These are phyloP conservation scores for Zeugodacus cucurbitae DNA, from an alignment of 1,140 invertebrate species.

Conservation along the genomic window DNA sequence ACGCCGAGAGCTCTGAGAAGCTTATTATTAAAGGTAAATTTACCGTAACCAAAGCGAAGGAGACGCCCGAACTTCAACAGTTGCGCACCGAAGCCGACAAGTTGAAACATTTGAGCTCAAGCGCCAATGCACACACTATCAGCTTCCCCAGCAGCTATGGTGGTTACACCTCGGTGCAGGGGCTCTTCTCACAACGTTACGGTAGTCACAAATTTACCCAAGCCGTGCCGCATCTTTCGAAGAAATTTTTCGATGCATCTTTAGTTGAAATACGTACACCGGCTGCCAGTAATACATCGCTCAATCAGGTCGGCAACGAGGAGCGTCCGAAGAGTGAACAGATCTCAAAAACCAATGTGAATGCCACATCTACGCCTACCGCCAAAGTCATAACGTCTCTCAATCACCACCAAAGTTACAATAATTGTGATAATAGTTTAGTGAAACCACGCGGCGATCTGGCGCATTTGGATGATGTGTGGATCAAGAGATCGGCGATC, in stretches of 20 bases:
- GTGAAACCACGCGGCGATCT: slow-evolving; percentile 1
- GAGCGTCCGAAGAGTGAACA: neutral
- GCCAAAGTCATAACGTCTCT: neutral
- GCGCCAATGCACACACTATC: slow-evolving; percentile 72
- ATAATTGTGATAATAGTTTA: slow-evolving; percentile 54
- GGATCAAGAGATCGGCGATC: slow-evolving; percentile 51
- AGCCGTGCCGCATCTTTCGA: slow-evolving; percentile 73
- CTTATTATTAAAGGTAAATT: slow-evolving; percentile 60
- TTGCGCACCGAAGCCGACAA: slow-evolving; percentile 67
- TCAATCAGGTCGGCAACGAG: slow-evolving; percentile 64
- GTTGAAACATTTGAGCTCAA: slow-evolving; percentile 57
- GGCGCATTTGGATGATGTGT: slow-evolving; percentile 56
- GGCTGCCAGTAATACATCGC: slow-evolving; percentile 73
- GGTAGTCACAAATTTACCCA: slow-evolving; percentile 55
- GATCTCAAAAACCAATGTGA: neutral
- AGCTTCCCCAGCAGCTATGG: slow-evolving; percentile 72
- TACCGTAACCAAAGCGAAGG: slow-evolving; percentile 63
- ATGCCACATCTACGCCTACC: neutral
- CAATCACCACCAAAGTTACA: slow-evolving; percentile 35
- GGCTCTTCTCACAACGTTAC: slow-evolving; percentile 62
- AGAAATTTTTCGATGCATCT: slow-evolving; percentile 82
- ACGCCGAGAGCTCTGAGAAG: slow-evolving; percentile 47
- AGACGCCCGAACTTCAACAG: slow-evolving; percentile 69
- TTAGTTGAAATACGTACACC: slow-evolving; percentile 83
- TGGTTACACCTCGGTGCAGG: slow-evolving; percentile 69